These are phyloP conservation scores for Heloderma charlesbogerti DNA, from an alignment of 2,113 vertebrate genomes.

Conservation along the genomic window DNA sequence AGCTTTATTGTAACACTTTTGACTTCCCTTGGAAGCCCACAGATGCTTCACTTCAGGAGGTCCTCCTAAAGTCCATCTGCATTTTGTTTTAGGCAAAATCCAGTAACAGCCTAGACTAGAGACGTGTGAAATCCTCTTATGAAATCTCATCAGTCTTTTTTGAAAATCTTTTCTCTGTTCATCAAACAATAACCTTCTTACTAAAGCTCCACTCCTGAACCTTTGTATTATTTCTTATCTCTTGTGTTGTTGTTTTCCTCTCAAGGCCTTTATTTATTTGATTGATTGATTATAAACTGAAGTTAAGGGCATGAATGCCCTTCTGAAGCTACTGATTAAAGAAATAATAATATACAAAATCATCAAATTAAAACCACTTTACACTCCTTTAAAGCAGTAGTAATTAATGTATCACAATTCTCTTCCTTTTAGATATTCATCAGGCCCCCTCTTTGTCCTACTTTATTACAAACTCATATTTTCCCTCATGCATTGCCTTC, in stretches of 20 bases:
- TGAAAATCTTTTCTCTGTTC: neutral
- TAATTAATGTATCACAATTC: neutral
- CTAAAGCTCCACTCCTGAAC: neutral
- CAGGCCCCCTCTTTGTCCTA: neutral
- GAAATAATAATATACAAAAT: neutral
- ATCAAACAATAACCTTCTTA: neutral
- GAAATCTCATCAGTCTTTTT: neutral
- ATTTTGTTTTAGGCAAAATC: neutral
- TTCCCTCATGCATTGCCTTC: neutral
- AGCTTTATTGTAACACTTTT: neutral
- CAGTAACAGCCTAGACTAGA: neutral
- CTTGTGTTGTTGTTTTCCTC: neutral
- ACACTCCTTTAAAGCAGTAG: neutral
- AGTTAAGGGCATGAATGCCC: neutral
- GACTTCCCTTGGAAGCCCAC: neutral
- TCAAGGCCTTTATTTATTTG: too few relatives aligned
- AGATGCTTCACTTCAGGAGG: neutral
- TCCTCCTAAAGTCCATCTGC: neutral
- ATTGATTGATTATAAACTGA: too few relatives aligned
- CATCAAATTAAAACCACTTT: neutral
- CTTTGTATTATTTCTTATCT: neutral
- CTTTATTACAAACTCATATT: neutral
- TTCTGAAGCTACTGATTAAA: neutral
- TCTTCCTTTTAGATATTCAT: neutral
- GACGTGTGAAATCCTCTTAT: neutral